Percentiles rank a stretch among this genome's conserved stretches.
phyloP scores from a whole-genome alignment of 2,113 vertebrate species.

The Peromyscus maniculatus region DNA sequence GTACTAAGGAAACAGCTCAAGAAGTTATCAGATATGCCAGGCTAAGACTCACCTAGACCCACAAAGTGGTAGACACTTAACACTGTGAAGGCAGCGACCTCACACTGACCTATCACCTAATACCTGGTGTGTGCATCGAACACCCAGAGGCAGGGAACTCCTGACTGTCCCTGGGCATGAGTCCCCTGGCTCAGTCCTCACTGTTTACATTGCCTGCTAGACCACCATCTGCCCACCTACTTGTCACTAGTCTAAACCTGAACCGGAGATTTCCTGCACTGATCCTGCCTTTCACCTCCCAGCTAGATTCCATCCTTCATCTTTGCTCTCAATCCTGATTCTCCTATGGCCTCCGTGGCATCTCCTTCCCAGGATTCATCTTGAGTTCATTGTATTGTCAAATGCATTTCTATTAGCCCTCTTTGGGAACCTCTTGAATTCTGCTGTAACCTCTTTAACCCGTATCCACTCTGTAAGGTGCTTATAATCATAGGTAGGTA shows the following conservation, averaged over 20 bases:
- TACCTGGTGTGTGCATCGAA: background rate
- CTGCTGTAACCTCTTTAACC: background rate
- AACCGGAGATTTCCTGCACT: background rate
- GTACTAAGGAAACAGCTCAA: background rate
- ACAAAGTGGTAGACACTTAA: background rate
- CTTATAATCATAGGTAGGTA: background rate
- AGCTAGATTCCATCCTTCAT: background rate
- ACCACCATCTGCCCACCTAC: background rate
- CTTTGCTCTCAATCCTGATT: background rate
- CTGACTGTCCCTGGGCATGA: too few species aligned
- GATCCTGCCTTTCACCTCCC: background rate
- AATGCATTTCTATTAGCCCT: too few species aligned
- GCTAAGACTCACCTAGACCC: too few species aligned
- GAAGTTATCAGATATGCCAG: background rate
- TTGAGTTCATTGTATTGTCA: background rate
- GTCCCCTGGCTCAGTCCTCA: background rate
- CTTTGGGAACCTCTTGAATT: background rate
- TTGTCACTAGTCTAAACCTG: background rate
- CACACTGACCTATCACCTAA: background rate
- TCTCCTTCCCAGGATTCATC: background rate
- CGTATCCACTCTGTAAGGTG: background rate
- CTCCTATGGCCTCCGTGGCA: background rate
- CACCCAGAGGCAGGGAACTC: background rate
- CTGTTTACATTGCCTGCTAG: background rate
- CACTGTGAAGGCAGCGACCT: too few species aligned